Evolutionary conservation across 2,113 vertebrate genomes (phyloP).

Genomic region (Ceuthmochares aereus): DNA sequence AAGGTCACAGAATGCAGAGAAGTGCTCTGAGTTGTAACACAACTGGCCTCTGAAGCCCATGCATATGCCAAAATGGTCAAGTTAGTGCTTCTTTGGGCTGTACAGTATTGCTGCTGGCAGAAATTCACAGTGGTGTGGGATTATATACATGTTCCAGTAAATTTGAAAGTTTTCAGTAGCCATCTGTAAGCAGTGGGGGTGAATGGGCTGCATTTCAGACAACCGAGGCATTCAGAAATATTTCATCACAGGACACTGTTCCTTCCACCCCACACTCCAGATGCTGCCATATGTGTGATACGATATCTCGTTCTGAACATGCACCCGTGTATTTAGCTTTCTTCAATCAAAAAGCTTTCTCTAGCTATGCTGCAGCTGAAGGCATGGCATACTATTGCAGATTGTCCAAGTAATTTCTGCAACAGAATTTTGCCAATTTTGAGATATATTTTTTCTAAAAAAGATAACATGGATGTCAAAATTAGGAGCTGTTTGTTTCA

Average conservation of each 20-base stretch:
- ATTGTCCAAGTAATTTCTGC: background rate
- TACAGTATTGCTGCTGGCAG: background rate
- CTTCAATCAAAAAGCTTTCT: background rate
- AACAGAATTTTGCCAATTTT: background rate
- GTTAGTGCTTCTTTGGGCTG: background rate
- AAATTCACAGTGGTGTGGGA: background rate
- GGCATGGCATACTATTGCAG: background rate
- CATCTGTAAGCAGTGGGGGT: slow-evolving; percentile 57
- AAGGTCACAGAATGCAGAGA: background rate
- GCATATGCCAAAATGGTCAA: background rate
- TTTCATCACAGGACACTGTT: background rate
- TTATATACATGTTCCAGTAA: background rate
- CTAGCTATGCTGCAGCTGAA: background rate
- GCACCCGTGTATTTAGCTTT: background rate
- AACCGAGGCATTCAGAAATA: background rate
- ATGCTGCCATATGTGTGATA: slow-evolving; percentile 4
- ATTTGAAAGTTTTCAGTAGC: slow-evolving; percentile 20
- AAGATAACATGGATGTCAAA: background rate
- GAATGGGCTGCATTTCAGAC: slow-evolving; percentile 52
- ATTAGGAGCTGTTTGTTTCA: background rate
- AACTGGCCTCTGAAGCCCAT: slow-evolving; percentile 23
- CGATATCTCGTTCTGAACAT: background rate
- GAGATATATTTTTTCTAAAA: background rate
- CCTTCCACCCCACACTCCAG: background rate
- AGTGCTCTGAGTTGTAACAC: background rate